phyloP scores from a whole-genome alignment of 2,113 vertebrate species.

The Lophotis ruficrista region DNA sequence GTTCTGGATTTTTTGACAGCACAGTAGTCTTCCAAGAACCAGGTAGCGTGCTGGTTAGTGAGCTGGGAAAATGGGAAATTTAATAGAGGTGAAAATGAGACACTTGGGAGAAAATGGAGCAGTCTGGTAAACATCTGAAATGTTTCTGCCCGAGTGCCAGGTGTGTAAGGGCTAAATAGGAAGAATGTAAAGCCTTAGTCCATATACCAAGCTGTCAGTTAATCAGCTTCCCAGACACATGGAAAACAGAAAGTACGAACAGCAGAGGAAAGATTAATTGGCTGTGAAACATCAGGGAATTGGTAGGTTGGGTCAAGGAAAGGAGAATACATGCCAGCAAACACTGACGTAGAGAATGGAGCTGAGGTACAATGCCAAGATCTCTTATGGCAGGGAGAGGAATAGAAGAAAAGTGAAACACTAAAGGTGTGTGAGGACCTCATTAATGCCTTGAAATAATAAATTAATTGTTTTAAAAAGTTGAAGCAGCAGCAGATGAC shows the following conservation, averaged over 20 bases:
- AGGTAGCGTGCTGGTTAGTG: not conserved
- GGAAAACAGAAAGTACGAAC: constrained; percentile 42
- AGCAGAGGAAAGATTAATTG: constrained; percentile 57
- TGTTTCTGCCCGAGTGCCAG: constrained; percentile 4
- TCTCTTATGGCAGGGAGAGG: not conserved
- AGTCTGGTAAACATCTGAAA: constrained; percentile 56
- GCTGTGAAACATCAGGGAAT: constrained; percentile 56
- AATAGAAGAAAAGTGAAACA: not conserved
- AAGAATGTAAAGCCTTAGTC: constrained; percentile 41
- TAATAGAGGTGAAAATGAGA: constrained; percentile 51
- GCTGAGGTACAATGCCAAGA: not conserved
- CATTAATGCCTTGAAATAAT: not conserved
- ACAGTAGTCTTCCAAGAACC: constrained; percentile 13
- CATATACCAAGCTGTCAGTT: constrained; percentile 33
- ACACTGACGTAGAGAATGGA: not conserved
- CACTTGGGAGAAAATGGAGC: constrained; percentile 17
- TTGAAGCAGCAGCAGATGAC: not conserved
- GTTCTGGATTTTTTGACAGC: not conserved
- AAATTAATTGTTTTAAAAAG: not conserved
- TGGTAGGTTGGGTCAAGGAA: constrained; percentile 34
- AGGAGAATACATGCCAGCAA: constrained; percentile 2
- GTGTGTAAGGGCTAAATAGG: constrained; percentile 22
- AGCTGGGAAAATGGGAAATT: constrained; percentile 55
- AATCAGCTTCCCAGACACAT: constrained; percentile 48
- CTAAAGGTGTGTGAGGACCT: not conserved